Evolutionary conservation across 2,797 vertebrate species (phyloP), one percentile per base, ranked within the genome.

Genomic region (Lacerta agilis): DNA sequence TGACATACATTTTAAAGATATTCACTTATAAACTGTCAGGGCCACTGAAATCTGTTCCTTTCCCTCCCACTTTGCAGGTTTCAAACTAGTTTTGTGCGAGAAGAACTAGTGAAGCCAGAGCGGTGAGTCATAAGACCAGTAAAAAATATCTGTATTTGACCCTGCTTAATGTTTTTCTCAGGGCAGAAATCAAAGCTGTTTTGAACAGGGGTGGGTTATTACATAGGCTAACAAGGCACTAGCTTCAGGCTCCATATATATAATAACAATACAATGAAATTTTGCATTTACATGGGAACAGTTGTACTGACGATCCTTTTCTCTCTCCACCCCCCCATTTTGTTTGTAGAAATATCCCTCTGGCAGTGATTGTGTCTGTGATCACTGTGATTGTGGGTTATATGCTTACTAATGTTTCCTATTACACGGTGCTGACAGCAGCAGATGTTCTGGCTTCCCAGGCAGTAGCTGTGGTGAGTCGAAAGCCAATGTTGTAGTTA

Each of bases 81-180:
- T 96, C 97, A 98, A 94, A 92, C 98, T 79, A 97, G 98, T 95
- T 98, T 96, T 88, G 95, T 99, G 93, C 98, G 97, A 49, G 98
- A 99, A 88, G 98, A 98, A 90, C 93, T 99, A 85, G 96, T 98
- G 84, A 97, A 98, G 94, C 98, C 98, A 86, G 98, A 98, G 88
- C 97, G 98, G 98, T 98, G 97, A 96, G 95, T 86, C 49, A 77
- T 45, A 82, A 61, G 61, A 64, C 61, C 61, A 64, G 61, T 18
- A 0, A 64, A 64, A 23, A 23, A 64, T 2, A 64, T 18, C 18
- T 64, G 61, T 23, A 64, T 23, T 64, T 64, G 61, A 64, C 61
- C 17, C 13, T 55, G 13, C 49, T 55, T 55, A 55, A 55, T 55
- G 49, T 10, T 41, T 41, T 41, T 41, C 38, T 41, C 38, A 41